phyloP scores from a whole-genome alignment of 2,888 invertebrate species.

The Leptothorax acervorum region DNA sequence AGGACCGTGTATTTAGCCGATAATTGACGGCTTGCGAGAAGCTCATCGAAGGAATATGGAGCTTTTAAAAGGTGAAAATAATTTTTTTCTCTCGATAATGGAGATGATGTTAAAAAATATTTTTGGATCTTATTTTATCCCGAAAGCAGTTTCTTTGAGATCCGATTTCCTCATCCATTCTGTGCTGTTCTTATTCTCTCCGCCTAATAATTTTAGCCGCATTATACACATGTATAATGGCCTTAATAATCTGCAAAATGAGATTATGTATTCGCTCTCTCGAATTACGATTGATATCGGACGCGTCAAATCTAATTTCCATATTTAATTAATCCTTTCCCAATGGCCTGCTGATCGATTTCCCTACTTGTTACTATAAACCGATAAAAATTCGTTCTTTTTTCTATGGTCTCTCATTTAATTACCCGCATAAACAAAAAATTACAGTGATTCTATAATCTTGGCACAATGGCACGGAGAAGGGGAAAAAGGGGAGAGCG shows the following conservation, averaged over 20 bases:
- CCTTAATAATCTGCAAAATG: constrained; percentile 14
- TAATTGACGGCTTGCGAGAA: constrained; percentile 36
- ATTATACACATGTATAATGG: background rate
- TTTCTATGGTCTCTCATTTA: background rate
- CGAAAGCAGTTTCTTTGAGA: background rate
- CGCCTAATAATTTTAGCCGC: background rate
- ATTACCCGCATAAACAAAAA: constrained; percentile 7
- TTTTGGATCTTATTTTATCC: background rate
- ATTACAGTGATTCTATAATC: background rate
- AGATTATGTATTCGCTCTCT: constrained; percentile 6
- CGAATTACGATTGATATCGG: constrained; percentile 13
- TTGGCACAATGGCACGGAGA: background rate
- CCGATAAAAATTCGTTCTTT: constrained; percentile 14
- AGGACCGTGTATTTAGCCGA: background rate
- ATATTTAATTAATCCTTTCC: constrained; percentile 23
- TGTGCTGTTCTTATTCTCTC: background rate
- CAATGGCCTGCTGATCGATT: constrained; percentile 23
- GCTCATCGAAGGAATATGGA: constrained; percentile 2
- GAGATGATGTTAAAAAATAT: no score
- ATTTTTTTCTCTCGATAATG: background rate
- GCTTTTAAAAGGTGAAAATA: background rate
- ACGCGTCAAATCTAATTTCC: constrained; percentile 26
- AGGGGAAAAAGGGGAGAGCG: background rate
- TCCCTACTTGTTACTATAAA: background rate
- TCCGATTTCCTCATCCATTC: background rate